Evolutionary conservation across 2,797 vertebrate genomes (phyloP), one percentile per base, ranked within the genome.

Genomic region (Urocyon cinereoargenteus): DNA sequence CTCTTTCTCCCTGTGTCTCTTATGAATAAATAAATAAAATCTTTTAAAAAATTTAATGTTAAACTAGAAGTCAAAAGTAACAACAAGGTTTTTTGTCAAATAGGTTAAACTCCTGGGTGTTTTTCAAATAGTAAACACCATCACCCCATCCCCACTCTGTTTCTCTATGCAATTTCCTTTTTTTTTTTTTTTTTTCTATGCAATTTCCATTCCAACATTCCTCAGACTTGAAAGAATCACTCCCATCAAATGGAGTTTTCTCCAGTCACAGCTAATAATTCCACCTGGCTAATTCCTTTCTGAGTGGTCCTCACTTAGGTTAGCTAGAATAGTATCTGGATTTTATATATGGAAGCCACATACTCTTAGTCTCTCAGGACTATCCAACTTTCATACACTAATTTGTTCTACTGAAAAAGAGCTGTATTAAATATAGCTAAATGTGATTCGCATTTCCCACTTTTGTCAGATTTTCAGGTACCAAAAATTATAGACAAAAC

Each of bases 401-500:
- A 73, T 59, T 87, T 72, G 24, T 84, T 78, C 78, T 68, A 49
- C 3, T 70, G 18, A 81, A 93, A 90, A 75, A n/a, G 5, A 8
- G 15, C 19, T 73, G 8, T 45, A 31, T 59, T 93, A 85, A 94
- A 62, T 85, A 36, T 11, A 90, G 16, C 19, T 61, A 77, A 97
- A 70, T 53, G 22, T 79, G 78, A 93, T n/a, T 78, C 53, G 61
- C 36, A n/a, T 45, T 90, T 78, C 51, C 24, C 49, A 57, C 85
- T 92, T 92, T 93, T 85, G 45, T 96, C 40, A 81, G 26, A 31
- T 85, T 88, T 79, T 85, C 45, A 90, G n/a, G 18, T 75, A 95
- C 79, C 34, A 97, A 68, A 95, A 94, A 87, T 62, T 75, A 82
- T 7, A 96, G 12, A 49, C 64, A 83, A 78, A 95, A 92, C 26